Evolutionary conservation across 2,113 vertebrate species (phyloP), one percentile per base, ranked within the genome.

Genomic region (Leucoraja erinaceus): DNA sequence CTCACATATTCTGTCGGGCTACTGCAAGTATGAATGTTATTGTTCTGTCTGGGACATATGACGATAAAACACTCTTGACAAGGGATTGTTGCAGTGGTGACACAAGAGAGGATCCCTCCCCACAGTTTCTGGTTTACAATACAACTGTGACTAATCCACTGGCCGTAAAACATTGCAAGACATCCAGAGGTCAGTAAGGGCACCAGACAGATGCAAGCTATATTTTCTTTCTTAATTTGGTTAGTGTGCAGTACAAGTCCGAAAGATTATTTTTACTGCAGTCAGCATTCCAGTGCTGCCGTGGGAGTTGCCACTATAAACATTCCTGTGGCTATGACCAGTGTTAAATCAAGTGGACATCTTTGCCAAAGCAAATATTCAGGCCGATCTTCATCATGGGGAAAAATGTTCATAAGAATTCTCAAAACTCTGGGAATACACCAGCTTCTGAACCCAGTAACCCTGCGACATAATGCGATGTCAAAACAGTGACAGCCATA

Each of bases 291-390:
- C 66, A 47, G 10, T 20, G 22, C 33, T 47, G 11, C 20, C 25
- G 38, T 47, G 5, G 68, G 22, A 47, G 47, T 72, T 91, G 90
- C 66, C 90, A 70, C 38, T 54, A 28, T 25, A 70, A 91, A 91
- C 86, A 72, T 91, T 91, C 90, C 90, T 18, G 68, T 25, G 66
- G 66, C 11, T 74, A 74, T 91, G 28, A 91, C 9, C 54, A 91
- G 31, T 54, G 9, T 28, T 70, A 72, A 14, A 25, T 66, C 22
- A 22, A 70, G 66, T 28, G 33, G 14, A 59, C 86, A 66, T 10
- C 16, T 11, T 9, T 22, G 66, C 90, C 90, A 91, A 91, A 91
- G 10, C 38, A 91, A 91, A 91, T 74, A 91, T 74, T 91, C 66
- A 28, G 38, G 22, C 68, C 72, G 25, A 25, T 70, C 68, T 91